Percentiles rank a stretch among this genome's conserved stretches.
Evolutionary conservation across 2,797 vertebrate genomes (phyloP).

Genomic region (Acanthiza pusilla): DNA sequence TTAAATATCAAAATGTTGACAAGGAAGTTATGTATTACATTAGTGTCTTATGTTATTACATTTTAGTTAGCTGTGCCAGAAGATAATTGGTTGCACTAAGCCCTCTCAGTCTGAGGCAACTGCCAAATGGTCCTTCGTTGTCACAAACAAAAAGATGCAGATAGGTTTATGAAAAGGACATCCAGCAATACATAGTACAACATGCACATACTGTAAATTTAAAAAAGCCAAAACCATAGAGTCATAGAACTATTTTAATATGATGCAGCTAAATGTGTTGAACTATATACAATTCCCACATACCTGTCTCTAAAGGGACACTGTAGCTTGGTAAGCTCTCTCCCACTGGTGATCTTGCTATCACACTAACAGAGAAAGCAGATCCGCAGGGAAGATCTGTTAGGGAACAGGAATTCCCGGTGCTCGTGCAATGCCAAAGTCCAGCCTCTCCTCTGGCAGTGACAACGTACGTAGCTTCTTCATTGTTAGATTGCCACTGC

Average conservation of each 20-base stretch:
- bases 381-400: constrained; percentile 82
- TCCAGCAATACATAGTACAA: background rate
- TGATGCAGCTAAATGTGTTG: background rate
- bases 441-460: constrained; percentile 67
- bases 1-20: background rate
- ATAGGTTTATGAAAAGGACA: background rate
- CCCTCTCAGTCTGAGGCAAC: background rate
- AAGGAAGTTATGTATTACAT: background rate
- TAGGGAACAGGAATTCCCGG: constrained; percentile 69
- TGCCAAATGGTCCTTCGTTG: background rate
- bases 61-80: background rate
- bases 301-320: constrained; percentile 84
- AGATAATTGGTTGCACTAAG: background rate
- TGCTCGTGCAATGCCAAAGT: constrained; percentile 73
- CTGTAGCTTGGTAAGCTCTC: constrained; percentile 87
- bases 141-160: background rate
- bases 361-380: constrained; percentile 77
- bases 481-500: constrained; percentile 78
- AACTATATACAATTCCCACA: background rate
- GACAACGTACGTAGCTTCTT: constrained; percentile 76
- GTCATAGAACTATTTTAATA: background rate
- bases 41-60: background rate
- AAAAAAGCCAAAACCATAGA: background rate
- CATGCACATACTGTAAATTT: background rate
- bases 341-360: constrained; percentile 76